Evolutionary conservation across 2,797 vertebrate genomes (phyloP).

Genomic region (Gallinago nigripennis): DNA sequence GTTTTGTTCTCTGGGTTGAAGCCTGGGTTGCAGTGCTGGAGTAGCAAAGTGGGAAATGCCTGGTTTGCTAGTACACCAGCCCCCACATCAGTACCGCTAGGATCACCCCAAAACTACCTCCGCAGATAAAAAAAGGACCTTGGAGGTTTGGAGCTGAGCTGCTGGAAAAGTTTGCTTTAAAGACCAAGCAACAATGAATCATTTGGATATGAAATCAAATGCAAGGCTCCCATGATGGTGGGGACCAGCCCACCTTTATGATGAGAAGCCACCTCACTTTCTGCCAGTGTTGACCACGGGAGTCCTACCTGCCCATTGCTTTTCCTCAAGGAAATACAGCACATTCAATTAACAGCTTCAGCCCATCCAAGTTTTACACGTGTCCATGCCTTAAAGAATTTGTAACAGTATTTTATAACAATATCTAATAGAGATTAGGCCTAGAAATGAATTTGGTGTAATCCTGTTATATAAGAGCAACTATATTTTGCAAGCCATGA

Average conservation of each 20-base stretch:
- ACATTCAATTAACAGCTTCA: not conserved
- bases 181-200: not conserved
- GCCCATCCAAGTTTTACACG: not conserved
- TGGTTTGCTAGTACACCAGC: not conserved
- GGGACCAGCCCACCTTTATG: not conserved
- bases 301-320: not conserved
- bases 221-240: not conserved
- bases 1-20: not conserved
- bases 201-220: not conserved
- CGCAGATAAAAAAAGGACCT: not conserved
- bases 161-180: not conserved
- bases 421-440: constrained; percentile 12
- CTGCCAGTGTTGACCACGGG: not conserved
- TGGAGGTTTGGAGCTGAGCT: not conserved
- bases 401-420: constrained; percentile 15
- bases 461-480: constrained; percentile 26
- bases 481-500: constrained; percentile 1
- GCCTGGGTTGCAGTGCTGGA: not conserved
- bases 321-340: not conserved
- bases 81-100: rapidly evolving
- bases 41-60: not conserved
- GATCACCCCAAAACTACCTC: not conserved
- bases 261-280: not conserved
- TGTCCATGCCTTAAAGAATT: not conserved
- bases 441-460: not conserved